Percentiles rank a stretch among this genome's conserved stretches.
Conservation (phyloP, 1,140 invertebrate genomes). For the Lethrus apterus region DNA sequence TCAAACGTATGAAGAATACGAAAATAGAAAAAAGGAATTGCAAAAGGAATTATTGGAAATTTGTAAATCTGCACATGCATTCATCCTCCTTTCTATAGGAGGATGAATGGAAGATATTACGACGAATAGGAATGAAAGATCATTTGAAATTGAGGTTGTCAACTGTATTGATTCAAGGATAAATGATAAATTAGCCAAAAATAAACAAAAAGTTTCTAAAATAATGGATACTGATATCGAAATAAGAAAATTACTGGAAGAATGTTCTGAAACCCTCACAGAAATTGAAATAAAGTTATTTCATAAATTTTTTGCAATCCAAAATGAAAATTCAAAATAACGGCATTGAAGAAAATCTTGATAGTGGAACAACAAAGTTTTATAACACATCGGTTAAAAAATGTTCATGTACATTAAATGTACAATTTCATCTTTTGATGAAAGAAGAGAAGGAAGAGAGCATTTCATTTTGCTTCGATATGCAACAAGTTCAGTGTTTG, state of each 20-base stretch:
- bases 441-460: too few species aligned
- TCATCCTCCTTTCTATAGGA: slow-evolving; percentile 10
- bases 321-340: slow-evolving; percentile 10
- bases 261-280: neutral
- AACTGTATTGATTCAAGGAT: slow-evolving; percentile 3
- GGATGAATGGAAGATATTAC: slow-evolving; percentile 5
- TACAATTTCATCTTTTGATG: too few species aligned
- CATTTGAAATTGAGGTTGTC: neutral
- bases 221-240: slow-evolving; percentile 4
- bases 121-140: neutral
- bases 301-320: slow-evolving; percentile 1
- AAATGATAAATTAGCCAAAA: slow-evolving; percentile 6
- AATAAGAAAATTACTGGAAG: slow-evolving; percentile 5
- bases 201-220: slow-evolving; percentile 5
- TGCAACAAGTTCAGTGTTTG: too few species aligned
- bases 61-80: slow-evolving; percentile 12
- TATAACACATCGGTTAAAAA: slow-evolving; percentile 1
- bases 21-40: slow-evolving; percentile 5
- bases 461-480: too few species aligned
- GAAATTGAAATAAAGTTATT: slow-evolving; percentile 2
- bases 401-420: neutral
- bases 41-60: slow-evolving; percentile 8
- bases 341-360: slow-evolving; percentile 2
- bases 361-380: slow-evolving; percentile 1
- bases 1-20: slow-evolving; percentile 5